Percentiles rank a stretch among this genome's conserved stretches.
phyloP scores from a whole-genome alignment of 2,113 vertebrate species.

The Podarcis cretensis region DNA sequence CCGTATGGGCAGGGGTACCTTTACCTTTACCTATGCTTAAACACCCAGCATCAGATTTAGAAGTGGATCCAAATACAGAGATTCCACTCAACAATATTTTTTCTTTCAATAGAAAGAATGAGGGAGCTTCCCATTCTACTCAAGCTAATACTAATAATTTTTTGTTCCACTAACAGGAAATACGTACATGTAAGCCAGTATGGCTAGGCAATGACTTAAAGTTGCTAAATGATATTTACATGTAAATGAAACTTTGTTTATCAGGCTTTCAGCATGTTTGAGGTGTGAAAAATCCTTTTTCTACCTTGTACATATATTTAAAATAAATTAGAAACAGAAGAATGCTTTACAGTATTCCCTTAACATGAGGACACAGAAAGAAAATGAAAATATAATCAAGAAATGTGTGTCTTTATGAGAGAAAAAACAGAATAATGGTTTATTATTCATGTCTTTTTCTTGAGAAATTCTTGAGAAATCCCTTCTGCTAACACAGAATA shows the following conservation, averaged over 20 bases:
- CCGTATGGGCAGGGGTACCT: too few relatives aligned
- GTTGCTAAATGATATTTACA: constrained; percentile 28
- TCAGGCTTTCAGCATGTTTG: constrained; percentile 14
- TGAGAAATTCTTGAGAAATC: neutral
- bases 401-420: neutral
- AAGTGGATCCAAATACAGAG: neutral
- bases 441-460: neutral
- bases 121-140: neutral
- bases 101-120: neutral
- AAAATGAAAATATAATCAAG: constrained; percentile 24
- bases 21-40: too few relatives aligned
- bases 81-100: neutral
- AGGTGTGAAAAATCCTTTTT: neutral
- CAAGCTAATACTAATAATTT: neutral
- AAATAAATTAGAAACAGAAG: neutral
- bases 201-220: constrained; percentile 1
- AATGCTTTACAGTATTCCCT: constrained; percentile 12
- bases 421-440: neutral
- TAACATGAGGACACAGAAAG: constrained; percentile 23
- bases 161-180: constrained; percentile 27
- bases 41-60: neutral
- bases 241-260: neutral
- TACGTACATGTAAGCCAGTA: neutral
- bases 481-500: neutral
- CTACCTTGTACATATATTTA: neutral